Evolutionary conservation across 2,888 invertebrate species (phyloP).

Genomic region (Creontiades dilutus): DNA sequence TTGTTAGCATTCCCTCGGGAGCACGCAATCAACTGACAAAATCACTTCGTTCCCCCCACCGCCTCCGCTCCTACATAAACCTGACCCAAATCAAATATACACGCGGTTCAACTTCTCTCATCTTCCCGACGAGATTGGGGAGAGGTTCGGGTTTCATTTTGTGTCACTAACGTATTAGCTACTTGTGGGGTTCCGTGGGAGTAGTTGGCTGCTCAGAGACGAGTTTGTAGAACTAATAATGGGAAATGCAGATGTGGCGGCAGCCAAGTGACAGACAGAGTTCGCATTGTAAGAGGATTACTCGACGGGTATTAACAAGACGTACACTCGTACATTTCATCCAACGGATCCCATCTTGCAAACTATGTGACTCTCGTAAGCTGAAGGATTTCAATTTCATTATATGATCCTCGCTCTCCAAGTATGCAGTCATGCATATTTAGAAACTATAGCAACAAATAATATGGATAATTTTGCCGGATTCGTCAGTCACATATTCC

Average conservation of each 20-base stretch:
- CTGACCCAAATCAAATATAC: conserved; percentile 32
- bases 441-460: too few relatives aligned
- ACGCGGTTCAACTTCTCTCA: conserved; percentile 42
- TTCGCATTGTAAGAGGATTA: conserved; percentile 27
- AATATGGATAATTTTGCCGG: too few relatives aligned
- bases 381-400: too few relatives aligned
- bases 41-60: conserved; percentile 10
- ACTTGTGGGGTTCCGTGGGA: conserved; percentile 16
- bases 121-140: not conserved
- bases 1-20: conserved; percentile 40
- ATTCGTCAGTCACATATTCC: too few relatives aligned
- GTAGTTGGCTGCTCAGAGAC: not conserved
- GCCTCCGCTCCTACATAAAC: not conserved
- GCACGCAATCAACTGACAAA: conserved; percentile 48
- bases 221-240: conserved; percentile 29
- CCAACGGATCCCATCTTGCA: too few relatives aligned
- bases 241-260: conserved; percentile 28
- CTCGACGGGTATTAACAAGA: not conserved
- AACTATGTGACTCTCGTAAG: too few relatives aligned
- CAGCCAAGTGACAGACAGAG: not conserved
- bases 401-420: too few relatives aligned
- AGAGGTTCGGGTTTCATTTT: conserved; percentile 18
- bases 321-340: too few relatives aligned
- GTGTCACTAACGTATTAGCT: conserved; percentile 36
- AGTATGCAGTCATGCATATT: too few relatives aligned